phyloP scores from a whole-genome alignment of 2,113 vertebrate species.

The Phainopepla nitens region DNA sequence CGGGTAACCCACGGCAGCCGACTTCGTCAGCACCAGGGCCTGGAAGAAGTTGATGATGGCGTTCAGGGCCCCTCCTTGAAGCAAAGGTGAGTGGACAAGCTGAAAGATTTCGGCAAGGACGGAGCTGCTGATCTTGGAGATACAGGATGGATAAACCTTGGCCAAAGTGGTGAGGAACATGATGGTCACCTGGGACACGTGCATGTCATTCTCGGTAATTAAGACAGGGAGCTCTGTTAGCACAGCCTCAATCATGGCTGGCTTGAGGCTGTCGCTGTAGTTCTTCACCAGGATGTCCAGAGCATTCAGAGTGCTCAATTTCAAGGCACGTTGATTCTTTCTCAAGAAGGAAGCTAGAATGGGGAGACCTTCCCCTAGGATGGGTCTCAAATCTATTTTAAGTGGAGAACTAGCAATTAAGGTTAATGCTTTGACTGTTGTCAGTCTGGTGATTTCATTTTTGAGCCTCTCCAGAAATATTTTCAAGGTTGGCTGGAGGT shows the following conservation, averaged over 20 bases:
- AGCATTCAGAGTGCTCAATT: constrained; percentile 81
- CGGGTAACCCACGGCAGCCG: constrained; percentile 66
- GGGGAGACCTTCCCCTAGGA: constrained; percentile 82
- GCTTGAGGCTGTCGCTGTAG: constrained; percentile 81
- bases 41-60: constrained; percentile 84
- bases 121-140: constrained; percentile 77
- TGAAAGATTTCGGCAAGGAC: constrained; percentile 79
- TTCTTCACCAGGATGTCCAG: constrained; percentile 82
- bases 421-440: constrained; percentile 82
- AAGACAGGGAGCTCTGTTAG: constrained; percentile 82
- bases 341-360: constrained; percentile 87
- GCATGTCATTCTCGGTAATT: constrained; percentile 89
- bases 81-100: constrained; percentile 85
- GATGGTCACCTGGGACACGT: constrained; percentile 87
- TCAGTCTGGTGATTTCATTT: constrained; percentile 91
- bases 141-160: constrained; percentile 76
- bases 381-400: constrained; percentile 79
- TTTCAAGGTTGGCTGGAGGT: constrained; percentile 79
- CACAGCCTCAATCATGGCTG: constrained; percentile 75
- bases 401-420: constrained; percentile 81
- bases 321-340: constrained; percentile 88
- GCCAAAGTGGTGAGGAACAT: constrained; percentile 81
- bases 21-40: constrained; percentile 77
- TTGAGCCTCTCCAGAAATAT: constrained; percentile 89
- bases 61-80: constrained; percentile 80